Conservation (phyloP, 1,140 invertebrate genomes). For the Maconellicoccus hirsutus region DNA sequence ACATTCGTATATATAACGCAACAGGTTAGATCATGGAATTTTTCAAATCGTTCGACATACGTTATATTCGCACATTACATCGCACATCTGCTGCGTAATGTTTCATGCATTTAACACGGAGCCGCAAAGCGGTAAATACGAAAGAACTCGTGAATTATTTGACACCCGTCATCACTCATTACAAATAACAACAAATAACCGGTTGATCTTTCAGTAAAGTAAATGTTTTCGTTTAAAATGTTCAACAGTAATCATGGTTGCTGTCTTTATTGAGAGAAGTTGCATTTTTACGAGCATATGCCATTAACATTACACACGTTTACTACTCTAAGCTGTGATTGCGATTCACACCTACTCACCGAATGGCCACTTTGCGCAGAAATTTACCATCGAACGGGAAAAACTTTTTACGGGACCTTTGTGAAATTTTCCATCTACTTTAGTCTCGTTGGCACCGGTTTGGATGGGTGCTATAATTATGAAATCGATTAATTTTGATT, state of each 20-base stretch:
- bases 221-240: background rate
- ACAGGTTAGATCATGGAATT: too few relatives aligned
- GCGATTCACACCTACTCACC: too few relatives aligned
- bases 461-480: too few relatives aligned
- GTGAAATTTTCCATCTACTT: too few relatives aligned
- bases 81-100: slow-evolving; percentile 1
- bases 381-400: too few relatives aligned
- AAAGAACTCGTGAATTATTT: background rate
- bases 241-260: background rate
- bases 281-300: slow-evolving; percentile 2
- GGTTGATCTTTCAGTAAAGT: background rate
- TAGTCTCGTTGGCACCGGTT: too few relatives aligned
- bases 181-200: slow-evolving; percentile 4
- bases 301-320: background rate
- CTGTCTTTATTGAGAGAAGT: background rate
- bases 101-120: background rate
- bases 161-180: slow-evolving; percentile 1
- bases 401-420: too few relatives aligned
- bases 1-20: too few relatives aligned
- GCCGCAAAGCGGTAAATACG: background rate
- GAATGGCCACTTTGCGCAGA: too few relatives aligned
- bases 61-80: background rate
- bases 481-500: too few relatives aligned
- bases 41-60: too few relatives aligned
- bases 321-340: background rate